Conservation (phyloP, 37 sponge, comb jelly and placozoan species). For the Beroe ovata region DNA sequence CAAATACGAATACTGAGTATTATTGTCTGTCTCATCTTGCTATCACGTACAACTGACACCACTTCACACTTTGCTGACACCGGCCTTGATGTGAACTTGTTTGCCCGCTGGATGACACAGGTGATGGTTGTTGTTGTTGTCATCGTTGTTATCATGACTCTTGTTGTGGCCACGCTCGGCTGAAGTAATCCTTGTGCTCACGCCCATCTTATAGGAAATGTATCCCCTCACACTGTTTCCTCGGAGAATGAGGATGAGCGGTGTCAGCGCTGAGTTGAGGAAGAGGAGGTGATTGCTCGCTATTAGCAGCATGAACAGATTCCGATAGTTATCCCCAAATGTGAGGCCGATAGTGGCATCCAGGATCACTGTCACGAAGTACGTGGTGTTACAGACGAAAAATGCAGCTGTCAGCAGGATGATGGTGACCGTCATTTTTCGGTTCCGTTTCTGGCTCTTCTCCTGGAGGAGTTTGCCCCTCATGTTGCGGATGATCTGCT, state of each 20-base stretch:
- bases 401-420: slow-evolving; percentile 12
- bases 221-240: slow-evolving; percentile 24
- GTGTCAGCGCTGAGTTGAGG: slow-evolving; percentile 45
- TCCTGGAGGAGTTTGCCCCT: background rate
- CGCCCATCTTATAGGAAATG: background rate
- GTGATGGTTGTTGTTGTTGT: background rate
- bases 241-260: slow-evolving; percentile 48
- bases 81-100: too few species aligned
- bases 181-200: background rate
- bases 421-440: slow-evolving; percentile 47
- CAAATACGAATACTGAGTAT: too few species aligned
- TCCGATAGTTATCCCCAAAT: background rate
- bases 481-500: background rate
- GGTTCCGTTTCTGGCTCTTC: slow-evolving; percentile 33
- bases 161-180: background rate
- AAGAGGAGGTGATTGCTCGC: slow-evolving; percentile 51
- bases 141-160: background rate
- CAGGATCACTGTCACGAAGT: slow-evolving; percentile 3
- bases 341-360: background rate
- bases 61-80: too few species aligned
- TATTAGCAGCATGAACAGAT: slow-evolving; percentile 3
- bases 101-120: too few species aligned
- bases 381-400: slow-evolving; percentile 63
- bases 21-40: too few species aligned
- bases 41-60: too few species aligned